phyloP scores from a whole-genome alignment of 2,888 invertebrate genomes.

The Macrophya annulata region DNA sequence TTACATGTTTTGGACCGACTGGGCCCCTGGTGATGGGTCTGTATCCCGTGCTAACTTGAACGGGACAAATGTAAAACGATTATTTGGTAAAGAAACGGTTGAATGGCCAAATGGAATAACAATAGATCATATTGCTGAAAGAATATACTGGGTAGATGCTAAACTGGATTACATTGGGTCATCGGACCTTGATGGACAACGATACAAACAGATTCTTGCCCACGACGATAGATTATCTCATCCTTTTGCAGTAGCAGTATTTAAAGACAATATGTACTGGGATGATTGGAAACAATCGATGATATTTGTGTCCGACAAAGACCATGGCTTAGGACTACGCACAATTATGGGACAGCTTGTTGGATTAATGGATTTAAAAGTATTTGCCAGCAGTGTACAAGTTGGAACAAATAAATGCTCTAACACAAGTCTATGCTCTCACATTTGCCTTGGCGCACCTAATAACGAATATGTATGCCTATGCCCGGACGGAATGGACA shows the following conservation, averaged over 20 bases:
- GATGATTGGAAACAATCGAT: constrained; percentile 93
- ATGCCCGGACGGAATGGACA: constrained; percentile 89
- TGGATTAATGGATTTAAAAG: constrained; percentile 92
- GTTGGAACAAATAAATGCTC: constrained; percentile 88
- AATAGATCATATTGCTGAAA: constrained; percentile 90
- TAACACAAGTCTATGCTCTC: constrained; percentile 84
- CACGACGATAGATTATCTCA: constrained; percentile 87
- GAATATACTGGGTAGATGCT: constrained; percentile 95
- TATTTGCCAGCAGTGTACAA: constrained; percentile 89
- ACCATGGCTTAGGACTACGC: constrained; percentile 84
- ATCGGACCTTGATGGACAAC: constrained; percentile 86
- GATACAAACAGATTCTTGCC: constrained; percentile 85
- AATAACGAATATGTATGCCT: constrained; percentile 86
- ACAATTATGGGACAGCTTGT: constrained; percentile 84
- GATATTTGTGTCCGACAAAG: constrained; percentile 91
- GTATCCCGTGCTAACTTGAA: constrained; percentile 91
- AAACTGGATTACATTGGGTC: constrained; percentile 91
- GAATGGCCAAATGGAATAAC: constrained; percentile 94
- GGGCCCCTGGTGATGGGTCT: constrained; percentile 89
- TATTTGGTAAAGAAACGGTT: constrained; percentile 85
- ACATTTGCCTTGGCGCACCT: constrained; percentile 90
- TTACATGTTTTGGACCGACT: constrained; percentile 94
- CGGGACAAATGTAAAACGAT: constrained; percentile 85
- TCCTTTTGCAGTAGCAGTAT: constrained; percentile 93
- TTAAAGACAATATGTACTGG: constrained; percentile 94